Evolutionary conservation across 2,888 invertebrate species (phyloP).

Genomic region (Phaonia tiefii): DNA sequence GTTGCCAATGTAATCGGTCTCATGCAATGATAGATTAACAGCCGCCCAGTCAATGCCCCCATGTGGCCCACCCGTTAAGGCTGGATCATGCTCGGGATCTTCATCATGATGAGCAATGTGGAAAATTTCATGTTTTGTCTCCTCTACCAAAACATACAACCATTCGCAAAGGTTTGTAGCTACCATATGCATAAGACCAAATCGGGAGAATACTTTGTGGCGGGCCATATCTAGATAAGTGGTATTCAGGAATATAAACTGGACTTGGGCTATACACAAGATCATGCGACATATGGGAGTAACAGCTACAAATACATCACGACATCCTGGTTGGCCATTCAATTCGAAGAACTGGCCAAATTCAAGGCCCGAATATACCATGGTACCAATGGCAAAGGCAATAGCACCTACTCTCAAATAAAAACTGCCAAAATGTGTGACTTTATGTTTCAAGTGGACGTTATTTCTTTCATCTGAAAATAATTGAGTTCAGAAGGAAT

Average conservation of each 20-base stretch:
- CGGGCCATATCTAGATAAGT: conserved; percentile 86
- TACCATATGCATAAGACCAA: conserved; percentile 95
- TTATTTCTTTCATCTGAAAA: conserved; percentile 78
- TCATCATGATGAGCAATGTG: conserved; percentile 83
- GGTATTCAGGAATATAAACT: conserved; percentile 95
- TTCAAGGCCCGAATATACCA: conserved; percentile 87
- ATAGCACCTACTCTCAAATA: conserved; percentile 91
- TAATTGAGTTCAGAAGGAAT: background rate
- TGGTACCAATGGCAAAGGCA: conserved; percentile 84
- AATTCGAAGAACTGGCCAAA: conserved; percentile 89
- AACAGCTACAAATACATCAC: conserved; percentile 86
- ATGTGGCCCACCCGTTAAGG: conserved; percentile 60
- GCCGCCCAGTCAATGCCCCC: conserved; percentile 72
- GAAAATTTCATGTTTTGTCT: conserved; percentile 93
- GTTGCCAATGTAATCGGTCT: conserved; percentile 54
- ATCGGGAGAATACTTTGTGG: conserved; percentile 88
- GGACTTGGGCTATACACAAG: conserved; percentile 93
- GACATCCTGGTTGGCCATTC: conserved; percentile 83
- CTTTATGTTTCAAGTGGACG: conserved; percentile 78
- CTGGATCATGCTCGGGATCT: conserved; percentile 65
- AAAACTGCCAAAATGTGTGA: conserved; percentile 89
- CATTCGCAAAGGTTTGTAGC: conserved; percentile 96
- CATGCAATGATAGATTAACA: conserved; percentile 71
- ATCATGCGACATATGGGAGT: conserved; percentile 91
- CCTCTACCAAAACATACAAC: conserved; percentile 92